Base-by-base conservation (phyloP, 37 sponge, comb jelly and placozoan genomes). In the Dysidea cf. avara region DNA sequence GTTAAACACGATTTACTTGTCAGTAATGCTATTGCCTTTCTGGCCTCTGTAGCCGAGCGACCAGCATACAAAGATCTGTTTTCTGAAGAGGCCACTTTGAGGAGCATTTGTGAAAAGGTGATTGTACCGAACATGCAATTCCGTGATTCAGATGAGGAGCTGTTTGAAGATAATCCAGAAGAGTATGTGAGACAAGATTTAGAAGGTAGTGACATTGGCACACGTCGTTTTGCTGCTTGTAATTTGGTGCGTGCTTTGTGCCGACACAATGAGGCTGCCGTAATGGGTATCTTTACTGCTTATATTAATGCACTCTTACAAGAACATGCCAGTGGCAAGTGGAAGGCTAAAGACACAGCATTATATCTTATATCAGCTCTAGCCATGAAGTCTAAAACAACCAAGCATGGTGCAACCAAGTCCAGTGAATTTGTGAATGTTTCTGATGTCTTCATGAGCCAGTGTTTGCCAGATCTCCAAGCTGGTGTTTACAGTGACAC, bases 81-180 rank as follows among this genome's bases (percentile, higher is more conserved):
- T 60, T 70, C 78, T 5, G 76, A 84, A 56, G 89, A 89, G 29
- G 69, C 76, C 36, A 90, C 82, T 2, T 72, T 99, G 68, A 65
- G 47, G 37, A 84, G 65, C 57, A 92, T 99, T 53, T 99, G 99
- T 65, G 87, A 95, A 75, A 95, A 99, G 53, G 90, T 90, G 29
- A 82, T 94, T n/a, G 79, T 90, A 7, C 95, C 95, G 0, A 87
- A 90, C 48, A 78, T 94, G 71, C 72, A 83, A 47, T 85, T 93
- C 29, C 69, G 94, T 34, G 99, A 92, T 53, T 53, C 91, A 0
- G 99, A 99, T 67, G 96, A 95, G 66, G 99, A 99, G 52, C 74
- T 90, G 56, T 99, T 99, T 75, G 99, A 95, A 67, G 93, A 95
- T 64, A 95, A 99, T 59, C 86, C 99, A 0, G 96, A 95, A 77